A percentile compares a stretch with the other conserved stretches of the same genome.
Conservation (phyloP, 2,888 invertebrate genomes). For the Parthenolecanium corni region DNA sequence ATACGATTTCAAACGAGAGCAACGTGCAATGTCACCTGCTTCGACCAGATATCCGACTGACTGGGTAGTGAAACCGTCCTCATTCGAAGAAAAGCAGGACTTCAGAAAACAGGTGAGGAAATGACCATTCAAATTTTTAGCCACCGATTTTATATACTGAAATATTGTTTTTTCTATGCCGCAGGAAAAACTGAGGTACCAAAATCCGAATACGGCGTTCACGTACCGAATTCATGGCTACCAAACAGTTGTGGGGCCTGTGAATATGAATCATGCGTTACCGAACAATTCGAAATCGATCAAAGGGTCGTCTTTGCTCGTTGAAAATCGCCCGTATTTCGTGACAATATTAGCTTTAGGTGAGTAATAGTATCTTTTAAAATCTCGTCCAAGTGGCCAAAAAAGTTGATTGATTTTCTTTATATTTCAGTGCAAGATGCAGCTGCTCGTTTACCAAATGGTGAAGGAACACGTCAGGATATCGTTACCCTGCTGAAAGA, state of each 20-base stretch:
- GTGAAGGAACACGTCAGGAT: slow-evolving; percentile 83
- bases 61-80: slow-evolving; percentile 58
- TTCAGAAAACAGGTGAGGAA: slow-evolving; percentile 45
- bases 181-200: slow-evolving; percentile 73
- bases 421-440: slow-evolving; percentile 65
- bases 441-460: slow-evolving; percentile 83
- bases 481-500: slow-evolving; percentile 77
- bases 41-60: slow-evolving; percentile 10
- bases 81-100: slow-evolving; percentile 59
- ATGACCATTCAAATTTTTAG: slow-evolving; percentile 30
- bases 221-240: slow-evolving; percentile 81
- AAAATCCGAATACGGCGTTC: slow-evolving; percentile 80
- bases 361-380: slow-evolving; percentile 35
- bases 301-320: slow-evolving; percentile 71
- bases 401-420: too few species aligned
- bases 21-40: slow-evolving; percentile 31
- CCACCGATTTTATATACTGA: background rate
- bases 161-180: slow-evolving; percentile 35
- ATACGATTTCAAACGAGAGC: slow-evolving; percentile 31
- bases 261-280: slow-evolving; percentile 61
- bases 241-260: slow-evolving; percentile 69
- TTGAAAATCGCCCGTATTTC: slow-evolving; percentile 72
- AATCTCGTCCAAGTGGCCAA: too few species aligned
- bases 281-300: slow-evolving; percentile 47
- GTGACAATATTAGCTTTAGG: slow-evolving; percentile 76